Evolutionary conservation across 2,888 invertebrate species (phyloP).

Genomic region (Dilophus febrilis): DNA sequence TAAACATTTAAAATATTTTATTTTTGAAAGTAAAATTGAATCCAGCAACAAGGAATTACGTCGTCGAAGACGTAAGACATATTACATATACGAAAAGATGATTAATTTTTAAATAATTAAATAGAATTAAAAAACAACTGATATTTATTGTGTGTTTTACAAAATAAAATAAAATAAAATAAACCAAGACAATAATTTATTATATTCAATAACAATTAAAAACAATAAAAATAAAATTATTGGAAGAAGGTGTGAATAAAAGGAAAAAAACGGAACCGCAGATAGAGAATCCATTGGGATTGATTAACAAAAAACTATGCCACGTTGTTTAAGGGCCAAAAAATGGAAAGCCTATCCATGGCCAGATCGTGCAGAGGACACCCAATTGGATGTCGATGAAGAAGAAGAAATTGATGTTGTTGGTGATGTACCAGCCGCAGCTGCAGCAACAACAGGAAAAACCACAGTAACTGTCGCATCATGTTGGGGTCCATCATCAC

Average conservation of each 20-base stretch:
- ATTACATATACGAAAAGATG: too few species aligned
- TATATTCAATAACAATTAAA: too few species aligned
- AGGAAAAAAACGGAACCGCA: not conserved
- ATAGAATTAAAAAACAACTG: too few species aligned
- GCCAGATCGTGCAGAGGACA: constrained; percentile 39
- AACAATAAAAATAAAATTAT: too few species aligned
- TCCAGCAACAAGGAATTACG: not conserved
- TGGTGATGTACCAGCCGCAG: constrained; percentile 38
- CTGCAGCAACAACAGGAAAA: constrained; percentile 18
- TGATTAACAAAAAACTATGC: constrained; percentile 41
- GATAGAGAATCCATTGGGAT: not conserved
- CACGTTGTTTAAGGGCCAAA: constrained; percentile 90
- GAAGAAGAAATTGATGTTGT: constrained; percentile 79
- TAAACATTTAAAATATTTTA: too few species aligned
- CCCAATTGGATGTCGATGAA: constrained; percentile 39
- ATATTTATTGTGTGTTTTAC: too few species aligned
- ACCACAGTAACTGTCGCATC: constrained; percentile 26
- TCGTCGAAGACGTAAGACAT: constrained; percentile 1
- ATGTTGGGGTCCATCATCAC: constrained; percentile 58
- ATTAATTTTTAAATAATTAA: too few species aligned
- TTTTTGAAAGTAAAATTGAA: not conserved
- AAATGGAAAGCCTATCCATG: constrained; percentile 83
- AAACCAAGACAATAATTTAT: too few species aligned
- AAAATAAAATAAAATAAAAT: too few species aligned
- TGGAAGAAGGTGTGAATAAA: too few species aligned